These are phyloP conservation scores for Eremobia ochroleuca DNA, from an alignment of 2,888 invertebrate genomes.

Conservation along the genomic window DNA sequence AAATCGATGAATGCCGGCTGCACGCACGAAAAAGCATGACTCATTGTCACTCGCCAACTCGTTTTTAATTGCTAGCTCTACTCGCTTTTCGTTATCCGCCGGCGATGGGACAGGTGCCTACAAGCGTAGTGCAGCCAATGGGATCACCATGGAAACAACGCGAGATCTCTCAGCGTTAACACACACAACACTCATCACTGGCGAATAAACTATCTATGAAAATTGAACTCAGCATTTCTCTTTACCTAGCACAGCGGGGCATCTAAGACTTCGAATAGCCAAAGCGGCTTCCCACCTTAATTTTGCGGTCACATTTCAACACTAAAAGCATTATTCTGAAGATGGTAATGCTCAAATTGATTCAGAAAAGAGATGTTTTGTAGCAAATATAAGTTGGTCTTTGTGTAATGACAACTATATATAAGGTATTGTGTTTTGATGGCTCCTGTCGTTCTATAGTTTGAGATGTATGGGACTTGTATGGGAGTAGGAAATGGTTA, in stretches of 20 bases:
- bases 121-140: background rate
- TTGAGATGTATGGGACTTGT: constrained; percentile 81
- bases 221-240: constrained; percentile 82
- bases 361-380: background rate
- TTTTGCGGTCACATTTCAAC: background rate
- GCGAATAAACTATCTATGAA: constrained; percentile 68
- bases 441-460: constrained; percentile 84
- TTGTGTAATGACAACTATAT: constrained; percentile 84
- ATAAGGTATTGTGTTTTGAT: constrained; percentile 91
- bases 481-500: constrained; percentile 87
- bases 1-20: no score
- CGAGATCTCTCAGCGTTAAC: background rate
- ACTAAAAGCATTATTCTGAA: background rate
- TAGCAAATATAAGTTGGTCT: constrained; percentile 16
- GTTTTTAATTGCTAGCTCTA: no score
- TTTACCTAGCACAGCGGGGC: constrained; percentile 85
- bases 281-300: constrained; percentile 60
- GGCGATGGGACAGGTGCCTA: no score
- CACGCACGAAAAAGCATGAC: no score
- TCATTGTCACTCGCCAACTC: no score
- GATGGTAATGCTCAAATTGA: constrained; percentile 5
- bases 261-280: constrained; percentile 83
- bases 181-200: constrained; percentile 67
- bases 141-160: constrained; percentile 1
- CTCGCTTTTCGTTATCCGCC: no score